A percentile compares a stretch with the other conserved stretches of the same genome.
Evolutionary conservation across 1,140 invertebrate species (phyloP).

Genomic region (Mamestra configurata): DNA sequence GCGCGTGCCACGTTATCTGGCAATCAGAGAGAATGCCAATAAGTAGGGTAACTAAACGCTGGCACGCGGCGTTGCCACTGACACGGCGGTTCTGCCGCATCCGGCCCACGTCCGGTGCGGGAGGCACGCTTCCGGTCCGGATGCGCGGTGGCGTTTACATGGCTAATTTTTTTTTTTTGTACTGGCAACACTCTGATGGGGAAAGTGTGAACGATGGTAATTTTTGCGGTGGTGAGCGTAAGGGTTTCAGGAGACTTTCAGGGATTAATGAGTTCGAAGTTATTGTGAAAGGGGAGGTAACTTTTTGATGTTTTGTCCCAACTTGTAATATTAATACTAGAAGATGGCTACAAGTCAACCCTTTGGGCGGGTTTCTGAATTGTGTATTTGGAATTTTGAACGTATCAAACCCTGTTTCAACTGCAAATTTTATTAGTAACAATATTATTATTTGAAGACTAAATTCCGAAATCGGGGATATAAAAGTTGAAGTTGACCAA

Average conservation of each 20-base stretch:
- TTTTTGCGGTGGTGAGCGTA: background rate
- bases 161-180: conserved; percentile 42
- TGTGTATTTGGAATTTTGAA: too few relatives aligned
- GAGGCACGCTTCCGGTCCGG: conserved; percentile 68
- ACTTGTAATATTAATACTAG: too few relatives aligned
- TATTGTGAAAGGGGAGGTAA: too few relatives aligned
- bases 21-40: conserved; percentile 7
- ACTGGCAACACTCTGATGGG: conserved; percentile 8
- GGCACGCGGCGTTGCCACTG: conserved; percentile 61
- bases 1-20: conserved; percentile 41
- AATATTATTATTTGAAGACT: too few relatives aligned
- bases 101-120: conserved; percentile 62
- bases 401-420: too few relatives aligned
- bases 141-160: conserved; percentile 48
- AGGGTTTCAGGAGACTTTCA: background rate
- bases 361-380: too few relatives aligned
- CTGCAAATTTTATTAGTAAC: too few relatives aligned
- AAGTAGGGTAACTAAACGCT: conserved; percentile 62
- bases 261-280: background rate
- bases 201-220: conserved; percentile 24
- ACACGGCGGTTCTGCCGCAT: conserved; percentile 47
- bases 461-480: too few relatives aligned
- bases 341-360: too few relatives aligned
- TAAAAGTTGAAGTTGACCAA: too few relatives aligned
- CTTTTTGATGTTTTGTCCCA: too few relatives aligned